Conservation (phyloP, 2,888 invertebrate genomes). For the Drosophila borealis region DNA sequence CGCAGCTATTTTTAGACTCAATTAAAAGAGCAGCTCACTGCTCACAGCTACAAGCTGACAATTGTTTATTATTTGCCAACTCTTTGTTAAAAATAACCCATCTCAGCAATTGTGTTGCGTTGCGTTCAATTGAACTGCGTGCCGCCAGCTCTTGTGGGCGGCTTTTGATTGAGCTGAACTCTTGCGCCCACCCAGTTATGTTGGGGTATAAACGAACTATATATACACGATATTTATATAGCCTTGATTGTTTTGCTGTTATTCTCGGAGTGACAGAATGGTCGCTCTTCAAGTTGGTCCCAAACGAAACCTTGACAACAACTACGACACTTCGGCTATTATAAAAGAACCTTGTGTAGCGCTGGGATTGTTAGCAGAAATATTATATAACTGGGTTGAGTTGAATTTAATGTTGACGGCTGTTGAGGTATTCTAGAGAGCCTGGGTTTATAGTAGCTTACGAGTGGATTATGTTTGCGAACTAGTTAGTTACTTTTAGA, state of each 20-base stretch:
- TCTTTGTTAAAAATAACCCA: slow-evolving; percentile 18
- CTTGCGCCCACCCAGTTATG: not conserved
- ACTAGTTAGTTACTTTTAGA: not conserved
- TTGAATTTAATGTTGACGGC: not conserved
- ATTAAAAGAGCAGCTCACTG: slow-evolving; percentile 58
- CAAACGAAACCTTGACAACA: slow-evolving; percentile 19
- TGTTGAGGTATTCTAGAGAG: no score
- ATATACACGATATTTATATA: slow-evolving; percentile 1
- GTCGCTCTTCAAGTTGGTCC: slow-evolving; percentile 12
- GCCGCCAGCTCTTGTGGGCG: slow-evolving; percentile 37
- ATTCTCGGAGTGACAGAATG: slow-evolving; percentile 30
- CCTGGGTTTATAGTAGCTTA: no score
- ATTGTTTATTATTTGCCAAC: slow-evolving; percentile 55
- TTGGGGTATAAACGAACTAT: not conserved
- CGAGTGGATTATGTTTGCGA: not conserved
- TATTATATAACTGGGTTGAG: slow-evolving; percentile 2
- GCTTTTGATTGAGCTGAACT: slow-evolving; percentile 48
- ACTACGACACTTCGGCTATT: not conserved
- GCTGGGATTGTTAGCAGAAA: not conserved
- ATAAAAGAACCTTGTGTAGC: not conserved
- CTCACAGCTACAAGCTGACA: slow-evolving; percentile 46
- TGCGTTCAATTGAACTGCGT: slow-evolving; percentile 44
- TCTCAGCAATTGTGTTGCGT: slow-evolving; percentile 18
- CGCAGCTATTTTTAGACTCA: slow-evolving; percentile 74
- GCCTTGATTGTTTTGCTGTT: slow-evolving; percentile 36